A percentile compares a stretch with the other conserved stretches of the same genome.
Conservation (phyloP, 2,888 invertebrate species). For the Notocelia uddmanniana region DNA sequence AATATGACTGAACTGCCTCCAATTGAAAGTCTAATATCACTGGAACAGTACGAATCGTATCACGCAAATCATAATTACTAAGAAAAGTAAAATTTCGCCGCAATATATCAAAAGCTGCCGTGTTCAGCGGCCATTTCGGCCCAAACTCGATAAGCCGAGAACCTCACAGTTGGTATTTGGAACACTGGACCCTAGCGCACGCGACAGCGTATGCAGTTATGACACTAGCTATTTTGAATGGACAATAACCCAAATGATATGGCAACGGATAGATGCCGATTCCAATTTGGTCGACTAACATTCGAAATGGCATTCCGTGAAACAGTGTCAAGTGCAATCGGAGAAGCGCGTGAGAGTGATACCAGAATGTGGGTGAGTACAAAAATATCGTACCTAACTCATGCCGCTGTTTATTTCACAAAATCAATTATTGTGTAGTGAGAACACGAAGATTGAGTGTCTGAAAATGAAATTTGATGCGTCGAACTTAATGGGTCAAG, state of each 20-base stretch:
- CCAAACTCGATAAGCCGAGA: conserved; percentile 54
- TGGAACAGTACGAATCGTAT: conserved; percentile 50
- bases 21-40: conserved; percentile 50
- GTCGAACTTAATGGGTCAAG: conserved; percentile 44
- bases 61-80: conserved; percentile 42
- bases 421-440: conserved; percentile 42
- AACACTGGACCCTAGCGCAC: conserved; percentile 49
- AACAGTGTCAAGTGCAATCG: conserved; percentile 62
- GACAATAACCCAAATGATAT: conserved; percentile 43
- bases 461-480: conserved; percentile 43
- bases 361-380: conserved; percentile 52
- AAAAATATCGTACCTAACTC: conserved; percentile 41
- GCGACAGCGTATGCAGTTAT: conserved; percentile 45
- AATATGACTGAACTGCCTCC: conserved; percentile 22
- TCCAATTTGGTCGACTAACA: conserved; percentile 37
- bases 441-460: conserved; percentile 42
- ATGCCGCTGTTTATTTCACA: conserved; percentile 39
- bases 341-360: conserved; percentile 56
- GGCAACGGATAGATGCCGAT: conserved; percentile 30
- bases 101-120: conserved; percentile 43
- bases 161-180: conserved; percentile 61
- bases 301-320: conserved; percentile 48
- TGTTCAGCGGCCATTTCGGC: conserved; percentile 41
- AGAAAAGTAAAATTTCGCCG: conserved; percentile 44
- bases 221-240: conserved; percentile 49